These are phyloP conservation scores for Priocnemis perturbator DNA, from an alignment of 2,888 invertebrate genomes.

Conservation along the genomic window DNA sequence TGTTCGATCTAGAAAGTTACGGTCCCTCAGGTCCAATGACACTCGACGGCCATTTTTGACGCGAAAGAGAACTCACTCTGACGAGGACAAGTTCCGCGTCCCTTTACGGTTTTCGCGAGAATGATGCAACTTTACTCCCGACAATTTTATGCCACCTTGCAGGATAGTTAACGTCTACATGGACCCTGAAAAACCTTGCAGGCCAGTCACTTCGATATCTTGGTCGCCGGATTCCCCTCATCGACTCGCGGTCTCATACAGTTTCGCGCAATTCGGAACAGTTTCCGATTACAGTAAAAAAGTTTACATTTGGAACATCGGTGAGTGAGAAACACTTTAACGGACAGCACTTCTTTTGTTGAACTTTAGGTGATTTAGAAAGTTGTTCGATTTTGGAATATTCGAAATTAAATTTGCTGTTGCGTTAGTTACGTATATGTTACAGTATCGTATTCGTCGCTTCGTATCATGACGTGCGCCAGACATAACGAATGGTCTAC, in stretches of 20 bases:
- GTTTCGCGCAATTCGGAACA: slow-evolving; percentile 86
- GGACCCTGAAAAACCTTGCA: slow-evolving; percentile 81
- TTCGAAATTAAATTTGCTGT: too few species aligned
- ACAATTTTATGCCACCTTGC: slow-evolving; percentile 4
- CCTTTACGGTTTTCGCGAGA: too few species aligned
- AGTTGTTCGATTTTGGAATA: too few species aligned
- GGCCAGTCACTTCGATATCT: slow-evolving; percentile 88
- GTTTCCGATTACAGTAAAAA: slow-evolving; percentile 79
- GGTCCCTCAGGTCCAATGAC: not conserved
- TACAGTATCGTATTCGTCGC: too few species aligned
- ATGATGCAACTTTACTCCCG: too few species aligned
- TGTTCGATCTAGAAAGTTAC: not conserved
- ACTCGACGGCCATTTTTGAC: not conserved
- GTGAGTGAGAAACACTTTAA: slow-evolving; percentile 73
- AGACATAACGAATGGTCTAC: too few species aligned
- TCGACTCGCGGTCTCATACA: slow-evolving; percentile 90
- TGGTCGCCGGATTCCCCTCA: slow-evolving; percentile 94
- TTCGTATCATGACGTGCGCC: too few species aligned
- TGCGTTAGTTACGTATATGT: too few species aligned
- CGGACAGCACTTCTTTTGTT: too few species aligned
- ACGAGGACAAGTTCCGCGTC: too few species aligned
- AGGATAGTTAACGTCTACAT: slow-evolving; percentile 92
- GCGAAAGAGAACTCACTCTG: too few species aligned
- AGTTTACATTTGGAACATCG: slow-evolving; percentile 95
- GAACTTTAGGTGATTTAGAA: too few species aligned